Conservation (phyloP, 2,113 vertebrate genomes). For the Sorex araneus region DNA sequence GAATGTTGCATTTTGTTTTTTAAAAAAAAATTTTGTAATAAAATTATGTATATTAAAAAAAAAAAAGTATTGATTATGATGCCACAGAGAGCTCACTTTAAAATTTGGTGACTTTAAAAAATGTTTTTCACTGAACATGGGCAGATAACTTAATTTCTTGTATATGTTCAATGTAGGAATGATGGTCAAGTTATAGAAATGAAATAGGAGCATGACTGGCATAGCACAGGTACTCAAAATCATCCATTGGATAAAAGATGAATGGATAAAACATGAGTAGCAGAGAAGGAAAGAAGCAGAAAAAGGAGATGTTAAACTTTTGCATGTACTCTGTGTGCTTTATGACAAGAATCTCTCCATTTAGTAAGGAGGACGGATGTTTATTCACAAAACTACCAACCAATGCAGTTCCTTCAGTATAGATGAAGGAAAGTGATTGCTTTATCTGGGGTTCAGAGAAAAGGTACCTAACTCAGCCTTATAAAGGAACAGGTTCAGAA, state of each 20-base stretch:
- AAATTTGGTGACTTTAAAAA: background rate
- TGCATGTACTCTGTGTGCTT: background rate
- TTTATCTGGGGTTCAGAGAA: no score
- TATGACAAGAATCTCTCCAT: background rate
- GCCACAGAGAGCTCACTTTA: constrained; percentile 54
- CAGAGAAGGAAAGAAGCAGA: background rate
- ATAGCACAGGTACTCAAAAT: background rate
- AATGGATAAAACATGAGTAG: constrained; percentile 1
- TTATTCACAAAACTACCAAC: background rate
- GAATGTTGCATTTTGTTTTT: no score
- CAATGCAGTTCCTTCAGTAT: background rate
- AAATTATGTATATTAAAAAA: no score
- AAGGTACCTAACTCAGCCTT: background rate
- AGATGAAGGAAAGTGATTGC: background rate
- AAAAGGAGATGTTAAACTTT: background rate
- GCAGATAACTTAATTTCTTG: background rate
- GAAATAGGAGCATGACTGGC: background rate
- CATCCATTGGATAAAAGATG: background rate
- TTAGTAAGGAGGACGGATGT: background rate
- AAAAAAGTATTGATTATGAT: background rate
- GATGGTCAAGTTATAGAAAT: background rate
- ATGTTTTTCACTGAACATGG: background rate
- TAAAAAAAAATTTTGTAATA: no score
- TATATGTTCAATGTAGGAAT: constrained; percentile 41
- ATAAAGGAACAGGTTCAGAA: background rate